phyloP scores from a whole-genome alignment of 2,113 vertebrate species.

The Triplophysa dalaica region DNA sequence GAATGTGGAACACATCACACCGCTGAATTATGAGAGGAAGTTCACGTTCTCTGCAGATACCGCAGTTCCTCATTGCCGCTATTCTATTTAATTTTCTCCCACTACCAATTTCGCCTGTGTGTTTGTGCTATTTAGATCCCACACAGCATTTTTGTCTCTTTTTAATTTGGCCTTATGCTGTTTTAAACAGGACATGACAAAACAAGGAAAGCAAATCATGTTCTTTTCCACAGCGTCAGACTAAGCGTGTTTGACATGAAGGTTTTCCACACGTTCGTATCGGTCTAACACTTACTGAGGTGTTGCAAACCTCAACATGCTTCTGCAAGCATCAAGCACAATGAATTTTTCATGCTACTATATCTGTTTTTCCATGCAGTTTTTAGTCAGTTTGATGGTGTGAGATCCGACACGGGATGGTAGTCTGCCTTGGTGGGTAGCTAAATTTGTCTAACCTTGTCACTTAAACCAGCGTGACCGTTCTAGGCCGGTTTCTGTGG shows the following conservation, averaged over 20 bases:
- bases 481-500: too few relatives aligned
- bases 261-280: conserved; percentile 17
- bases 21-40: conserved; percentile 34
- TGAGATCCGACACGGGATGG: conserved; percentile 28
- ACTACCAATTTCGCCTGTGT: conserved; percentile 2
- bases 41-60: conserved; percentile 7
- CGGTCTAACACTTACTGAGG: conserved; percentile 36
- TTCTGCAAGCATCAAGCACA: conserved; percentile 51
- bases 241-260: conserved; percentile 34
- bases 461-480: too few relatives aligned
- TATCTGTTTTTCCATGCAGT: conserved; percentile 46
- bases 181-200: conserved; percentile 26
- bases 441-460: not conserved
- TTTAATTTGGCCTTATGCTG: conserved; percentile 39
- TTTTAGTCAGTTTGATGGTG: conserved; percentile 40
- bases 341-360: conserved; percentile 55
- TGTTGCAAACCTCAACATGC: conserved; percentile 48
- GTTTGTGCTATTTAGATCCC: not conserved
- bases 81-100: conserved; percentile 9
- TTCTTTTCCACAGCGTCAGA: conserved; percentile 36
- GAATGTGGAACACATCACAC: conserved; percentile 43
- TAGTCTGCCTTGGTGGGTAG: conserved; percentile 7
- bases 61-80: not conserved
- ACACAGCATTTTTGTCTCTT: not conserved
- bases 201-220: conserved; percentile 17